Conservation (phyloP, 1,140 invertebrate species). For the Hypothenemus hampei region DNA sequence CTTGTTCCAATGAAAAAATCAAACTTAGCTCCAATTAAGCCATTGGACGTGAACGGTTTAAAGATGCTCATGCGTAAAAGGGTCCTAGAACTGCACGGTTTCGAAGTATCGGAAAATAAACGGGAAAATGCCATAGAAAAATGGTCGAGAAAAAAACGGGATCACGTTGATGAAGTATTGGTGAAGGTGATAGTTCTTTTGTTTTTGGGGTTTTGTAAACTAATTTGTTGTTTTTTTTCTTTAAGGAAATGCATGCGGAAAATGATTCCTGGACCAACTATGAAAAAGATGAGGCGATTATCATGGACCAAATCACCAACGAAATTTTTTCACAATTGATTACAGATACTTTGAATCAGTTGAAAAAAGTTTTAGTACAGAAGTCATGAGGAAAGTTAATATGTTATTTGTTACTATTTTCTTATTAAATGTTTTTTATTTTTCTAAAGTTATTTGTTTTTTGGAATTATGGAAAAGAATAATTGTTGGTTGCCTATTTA, state of each 20-base stretch:
- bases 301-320: slow-evolving; percentile 63
- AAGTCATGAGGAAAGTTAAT: too few species aligned
- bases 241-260: slow-evolving; percentile 62
- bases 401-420: too few species aligned
- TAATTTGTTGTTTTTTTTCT: too few species aligned
- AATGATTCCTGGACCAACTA: slow-evolving; percentile 69
- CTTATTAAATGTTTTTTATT: too few species aligned
- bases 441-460: too few species aligned
- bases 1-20: slow-evolving; percentile 46
- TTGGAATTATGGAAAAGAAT: too few species aligned
- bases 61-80: slow-evolving; percentile 52
- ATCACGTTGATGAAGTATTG: slow-evolving; percentile 67
- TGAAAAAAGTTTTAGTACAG: too few species aligned
- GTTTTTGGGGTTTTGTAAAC: not conserved
- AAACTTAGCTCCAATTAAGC: slow-evolving; percentile 44
- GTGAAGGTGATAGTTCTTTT: slow-evolving; percentile 48
- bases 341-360: too few species aligned
- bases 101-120: slow-evolving; percentile 48
- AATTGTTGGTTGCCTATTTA: too few species aligned
- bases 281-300: slow-evolving; percentile 61
- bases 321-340: too few species aligned
- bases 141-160: slow-evolving; percentile 64
- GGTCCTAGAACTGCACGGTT: slow-evolving; percentile 53
- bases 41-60: slow-evolving; percentile 46
- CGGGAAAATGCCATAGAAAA: slow-evolving; percentile 58